Evolutionary conservation across 1,140 invertebrate genomes (phyloP), one percentile per base, ranked within the genome.

Genomic region (Phymorhynchus buccinoides): DNA sequence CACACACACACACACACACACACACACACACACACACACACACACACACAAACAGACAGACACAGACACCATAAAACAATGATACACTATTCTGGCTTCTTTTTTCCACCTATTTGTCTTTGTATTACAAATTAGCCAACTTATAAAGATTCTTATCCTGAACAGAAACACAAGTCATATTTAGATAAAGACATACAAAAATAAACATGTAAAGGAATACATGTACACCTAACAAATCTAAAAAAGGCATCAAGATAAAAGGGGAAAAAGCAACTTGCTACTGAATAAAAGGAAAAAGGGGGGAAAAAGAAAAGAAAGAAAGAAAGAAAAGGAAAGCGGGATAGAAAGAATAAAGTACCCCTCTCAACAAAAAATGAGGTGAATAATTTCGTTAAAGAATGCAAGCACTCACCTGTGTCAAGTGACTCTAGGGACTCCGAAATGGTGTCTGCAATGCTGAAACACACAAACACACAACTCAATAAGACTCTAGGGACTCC

Each of bases 381-480:
- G 22, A 27, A 27, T 22, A 62, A 27, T 4, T 62, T 22, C 56
- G n/a, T 62, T 6, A 27, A 16, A 14, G n/a, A 22, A 62, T 62
- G 22, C n/a, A 9, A 75, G 22, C 3, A 22, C 89, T 82, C n/a
- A 83, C 81, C 81, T 84, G 93, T 92, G 85, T 94, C 94, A 18
- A 94, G 89, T 30, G 93, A 94, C 88, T 94, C 94, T 88, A 93
- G 90, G 14, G 94, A 94, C 37, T 92, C 92, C 35, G 93, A 93
- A 86, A 92, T 92, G 14, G 89, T 89, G 35, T 94, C 93, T 78
- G 89, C 81, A 27, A 93, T 92, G 84, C 93, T 94, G 86, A 35
- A 89, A 91, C 32, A 82, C 44, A 68, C 18, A 83, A 6, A 56
- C 32, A 62, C 52, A 62, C 42, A 82, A 39, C 30, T 39, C 78